Percentiles rank a stretch among this genome's conserved stretches.
These are phyloP conservation scores for Scolopax rusticola DNA, from an alignment of 2,797 vertebrate species.

Conservation along the genomic window DNA sequence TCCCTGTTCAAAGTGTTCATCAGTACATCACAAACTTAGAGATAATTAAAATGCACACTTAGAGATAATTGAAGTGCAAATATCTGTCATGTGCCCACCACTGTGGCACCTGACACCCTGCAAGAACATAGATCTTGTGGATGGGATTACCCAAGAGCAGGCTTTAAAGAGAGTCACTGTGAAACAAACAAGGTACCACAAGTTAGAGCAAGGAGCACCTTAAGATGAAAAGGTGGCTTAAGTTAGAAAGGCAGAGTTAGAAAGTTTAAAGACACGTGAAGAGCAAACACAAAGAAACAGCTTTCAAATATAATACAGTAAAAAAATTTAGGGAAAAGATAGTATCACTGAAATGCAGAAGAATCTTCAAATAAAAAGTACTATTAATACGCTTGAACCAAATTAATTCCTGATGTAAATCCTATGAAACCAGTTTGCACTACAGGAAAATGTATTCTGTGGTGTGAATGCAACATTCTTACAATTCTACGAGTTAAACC, in stretches of 20 bases:
- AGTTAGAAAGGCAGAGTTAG: background rate
- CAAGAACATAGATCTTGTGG: background rate
- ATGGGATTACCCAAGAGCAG: background rate
- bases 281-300: background rate
- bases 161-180: background rate
- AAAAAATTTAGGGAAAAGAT: background rate
- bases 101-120: background rate
- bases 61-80: accelerated
- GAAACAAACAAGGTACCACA: background rate
- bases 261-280: background rate
- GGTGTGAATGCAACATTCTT: background rate
- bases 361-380: background rate
- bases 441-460: background rate
- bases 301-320: background rate
- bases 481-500: background rate
- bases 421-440: background rate
- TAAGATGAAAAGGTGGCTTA: background rate
- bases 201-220: background rate
- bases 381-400: background rate
- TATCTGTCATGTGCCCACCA: accelerated
- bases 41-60: accelerated
- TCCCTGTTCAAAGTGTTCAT: background rate
- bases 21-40: background rate
- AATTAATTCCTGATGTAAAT: background rate
- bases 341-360: background rate